Evolutionary conservation across 1,140 invertebrate species (phyloP), one percentile per base, ranked within the genome.

Genomic region (Himalopsyche phryganea): DNA sequence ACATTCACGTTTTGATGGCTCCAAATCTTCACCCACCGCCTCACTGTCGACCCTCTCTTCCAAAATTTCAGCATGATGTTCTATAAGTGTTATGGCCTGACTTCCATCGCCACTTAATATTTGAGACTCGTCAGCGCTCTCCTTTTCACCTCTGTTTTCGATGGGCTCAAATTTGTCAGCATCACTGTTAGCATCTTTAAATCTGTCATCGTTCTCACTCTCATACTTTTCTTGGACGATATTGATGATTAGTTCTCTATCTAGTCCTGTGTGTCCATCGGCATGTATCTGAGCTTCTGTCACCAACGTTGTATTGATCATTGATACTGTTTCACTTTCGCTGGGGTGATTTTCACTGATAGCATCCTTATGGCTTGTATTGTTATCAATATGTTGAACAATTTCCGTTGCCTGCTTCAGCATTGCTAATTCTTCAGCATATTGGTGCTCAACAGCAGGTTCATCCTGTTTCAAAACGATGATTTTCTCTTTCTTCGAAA

Each of bases 261-360:
- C 62, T 4, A 59, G 33, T n/a, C 53, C 57, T 14, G 38, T 20
- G 6, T 55, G 58, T 50, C 51, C 57, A 40, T 62, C 60, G 9
- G 54, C 73, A 59, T 79, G 76, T 45, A 79, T 75, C 71, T 77
- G 74, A 28, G 76, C 77, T 74, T 79, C 77, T 14, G 77, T 78
- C 42, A 76, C 69, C 28, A 78, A 66, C 68, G 72, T 76, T 53
- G 76, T 78, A 14, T 74, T 73, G 68, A 74, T 73, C 17, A 77
- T 67, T 42, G 77, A 78, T 50, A 73, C 50, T 15, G 74, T 75
- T 50, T 77, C 73, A 1, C 71, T 75, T 68, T 77, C 75, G 68
- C 74, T 78, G 6, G 68, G 66, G 19, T 65, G 65, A 66, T 75
- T 72, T 61, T 63, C 69, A 66, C 73, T 77, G 14, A 59, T 58